Percentiles rank a stretch among this genome's conserved stretches.
Conservation (phyloP, 2,888 invertebrate genomes). For the Malachius bipustulatus region DNA sequence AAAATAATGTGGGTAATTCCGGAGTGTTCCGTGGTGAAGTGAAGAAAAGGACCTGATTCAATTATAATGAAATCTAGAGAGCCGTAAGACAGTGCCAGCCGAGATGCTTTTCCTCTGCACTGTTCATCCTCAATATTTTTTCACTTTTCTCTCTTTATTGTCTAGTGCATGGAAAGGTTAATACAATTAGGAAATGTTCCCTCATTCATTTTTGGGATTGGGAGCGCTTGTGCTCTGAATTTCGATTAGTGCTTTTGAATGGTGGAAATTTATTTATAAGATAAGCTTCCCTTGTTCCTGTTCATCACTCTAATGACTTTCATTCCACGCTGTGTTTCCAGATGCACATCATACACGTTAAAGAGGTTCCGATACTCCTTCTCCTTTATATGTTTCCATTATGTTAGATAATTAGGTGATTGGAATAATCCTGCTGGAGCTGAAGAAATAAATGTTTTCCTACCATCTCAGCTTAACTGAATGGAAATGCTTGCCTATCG, state of each 20-base stretch:
- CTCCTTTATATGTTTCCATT: too few species aligned
- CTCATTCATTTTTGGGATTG: slow-evolving; percentile 27
- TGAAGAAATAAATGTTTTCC: too few species aligned
- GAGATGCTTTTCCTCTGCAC: not conserved
- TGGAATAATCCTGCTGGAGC: too few species aligned
- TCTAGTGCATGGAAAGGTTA: slow-evolving; percentile 21
- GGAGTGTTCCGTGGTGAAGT: too few species aligned
- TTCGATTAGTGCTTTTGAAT: slow-evolving; percentile 23
- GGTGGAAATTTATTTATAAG: slow-evolving; percentile 19
- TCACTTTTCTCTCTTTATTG: slow-evolving; percentile 1
- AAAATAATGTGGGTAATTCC: too few species aligned
- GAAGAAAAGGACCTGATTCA: too few species aligned
- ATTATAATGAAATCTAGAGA: slow-evolving; percentile 1
- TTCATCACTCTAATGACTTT: slow-evolving; percentile 15
- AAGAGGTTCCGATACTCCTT: too few species aligned
- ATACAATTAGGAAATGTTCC: slow-evolving; percentile 28
- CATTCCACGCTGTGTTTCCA: too few species aligned
- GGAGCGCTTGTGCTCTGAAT: slow-evolving; percentile 25
- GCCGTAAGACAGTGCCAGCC: not conserved
- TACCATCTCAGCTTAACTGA: too few species aligned
- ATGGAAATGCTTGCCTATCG: too few species aligned
- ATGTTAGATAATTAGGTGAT: too few species aligned
- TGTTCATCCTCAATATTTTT: slow-evolving; percentile 2
- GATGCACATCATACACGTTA: too few species aligned
- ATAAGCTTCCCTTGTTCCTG: slow-evolving; percentile 14